Evolutionary conservation across 2,113 vertebrate species (phyloP), one percentile per base, ranked within the genome.

Genomic region (Gobius niger): DNA sequence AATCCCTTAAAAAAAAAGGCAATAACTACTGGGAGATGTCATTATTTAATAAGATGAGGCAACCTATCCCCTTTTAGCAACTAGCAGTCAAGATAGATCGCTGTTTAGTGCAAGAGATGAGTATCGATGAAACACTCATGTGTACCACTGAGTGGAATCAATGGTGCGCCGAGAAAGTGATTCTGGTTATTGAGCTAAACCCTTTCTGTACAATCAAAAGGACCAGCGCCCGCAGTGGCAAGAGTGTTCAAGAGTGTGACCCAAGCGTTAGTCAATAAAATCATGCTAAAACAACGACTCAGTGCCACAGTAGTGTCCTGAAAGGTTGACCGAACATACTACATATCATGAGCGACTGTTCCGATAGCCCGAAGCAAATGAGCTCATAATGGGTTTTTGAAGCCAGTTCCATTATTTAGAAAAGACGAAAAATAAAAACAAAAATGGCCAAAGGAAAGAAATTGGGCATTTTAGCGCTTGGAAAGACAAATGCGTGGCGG

Each of bases 361-460:
- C 69, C 51, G 52, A 63, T 51, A 42, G 34, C 61, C 42, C n/a
- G 44, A 4, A 2, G 42, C 50, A 16, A 34, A 18, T 41, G 18
- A 66, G 54, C 47, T 73, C 52, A 85, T 69, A 72, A 65, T 59
- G 41, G 61, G 14, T 34, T 34, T 34, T 3, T 34, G 24, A 34
- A 34, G 3, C 24, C 24, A 34, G 24, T 4, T 34, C 24, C 24
- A 34, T 34, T 34, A 34, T 34, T 34, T 34, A 34, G 24, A 34
- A 34, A 34, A 34, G 2, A 4, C 5, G 1, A 34, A 34, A 34
- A 34, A 34, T 4, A 4, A 34, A 34, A 34, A 34, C 24, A 4
- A 34, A 3, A 34, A 34, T 34, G 24, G 24, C 0, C 24, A n/a
- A n/a, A n/a, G n/a, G n/a, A n/a, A n/a, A n/a, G n/a, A n/a, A n/a